Percentiles rank a stretch among this genome's conserved stretches.
These are phyloP conservation scores for Periparus ater DNA, from an alignment of 2,797 vertebrate genomes.

Conservation along the genomic window DNA sequence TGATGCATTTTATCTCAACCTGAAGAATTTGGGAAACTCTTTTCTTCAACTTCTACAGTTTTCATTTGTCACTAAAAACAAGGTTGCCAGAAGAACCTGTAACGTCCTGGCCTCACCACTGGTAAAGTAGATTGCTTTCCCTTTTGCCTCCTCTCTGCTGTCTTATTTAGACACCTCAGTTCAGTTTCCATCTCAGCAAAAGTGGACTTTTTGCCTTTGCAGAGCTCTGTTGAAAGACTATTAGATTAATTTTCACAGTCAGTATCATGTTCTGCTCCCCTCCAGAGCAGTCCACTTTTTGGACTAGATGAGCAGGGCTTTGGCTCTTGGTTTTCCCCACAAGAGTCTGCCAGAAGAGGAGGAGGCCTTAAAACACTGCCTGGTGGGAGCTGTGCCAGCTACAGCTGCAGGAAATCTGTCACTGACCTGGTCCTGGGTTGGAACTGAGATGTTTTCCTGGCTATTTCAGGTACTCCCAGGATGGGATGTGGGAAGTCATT, in stretches of 20 bases:
- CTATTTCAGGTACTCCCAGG: slow-evolving; percentile 5
- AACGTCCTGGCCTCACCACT: background rate
- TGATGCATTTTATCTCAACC: background rate
- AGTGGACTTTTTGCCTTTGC: background rate
- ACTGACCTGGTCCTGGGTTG: background rate
- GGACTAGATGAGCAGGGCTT: background rate
- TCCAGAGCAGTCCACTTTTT: background rate
- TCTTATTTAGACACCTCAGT: background rate
- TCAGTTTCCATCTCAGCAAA: background rate
- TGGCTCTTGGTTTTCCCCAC: background rate
- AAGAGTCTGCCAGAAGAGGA: slow-evolving; percentile 25
- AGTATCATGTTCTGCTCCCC: background rate
- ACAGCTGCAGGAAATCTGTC: slow-evolving; percentile 21
- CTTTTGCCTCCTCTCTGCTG: background rate
- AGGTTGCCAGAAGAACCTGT: background rate
- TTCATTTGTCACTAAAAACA: background rate
- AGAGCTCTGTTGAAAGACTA: background rate
- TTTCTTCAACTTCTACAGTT: background rate
- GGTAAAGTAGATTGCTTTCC: background rate
- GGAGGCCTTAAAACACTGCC: background rate
- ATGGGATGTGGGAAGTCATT: background rate
- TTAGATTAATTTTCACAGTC: background rate
- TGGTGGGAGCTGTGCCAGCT: slow-evolving; percentile 8
- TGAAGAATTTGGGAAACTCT: background rate
- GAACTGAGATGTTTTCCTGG: background rate